Evolutionary conservation across 2,797 vertebrate species (phyloP).

Genomic region (Dendrocincla tyrannina): DNA sequence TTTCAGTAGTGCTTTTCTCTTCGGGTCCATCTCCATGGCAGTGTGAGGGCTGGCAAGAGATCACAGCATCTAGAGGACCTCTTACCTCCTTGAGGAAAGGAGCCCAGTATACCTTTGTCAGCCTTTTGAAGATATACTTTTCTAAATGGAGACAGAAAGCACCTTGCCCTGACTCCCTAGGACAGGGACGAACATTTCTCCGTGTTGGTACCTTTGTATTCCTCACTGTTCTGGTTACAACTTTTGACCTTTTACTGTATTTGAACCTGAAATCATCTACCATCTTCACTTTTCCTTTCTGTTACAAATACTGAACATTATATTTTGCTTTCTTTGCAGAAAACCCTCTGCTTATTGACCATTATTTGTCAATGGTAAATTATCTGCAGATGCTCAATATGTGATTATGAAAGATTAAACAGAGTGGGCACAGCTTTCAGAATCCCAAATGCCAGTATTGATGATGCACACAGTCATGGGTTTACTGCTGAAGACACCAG

Average conservation of each 20-base stretch:
- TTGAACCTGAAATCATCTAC: neutral
- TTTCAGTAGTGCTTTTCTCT: neutral
- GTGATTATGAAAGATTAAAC: conserved; percentile 57
- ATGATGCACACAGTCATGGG: conserved; percentile 7
- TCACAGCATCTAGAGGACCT: neutral
- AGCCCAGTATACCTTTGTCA: rapidly evolving
- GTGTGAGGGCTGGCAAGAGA: neutral
- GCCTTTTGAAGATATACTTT: neutral
- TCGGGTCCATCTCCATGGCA: neutral
- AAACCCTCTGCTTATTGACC: conserved; percentile 19
- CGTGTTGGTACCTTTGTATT: neutral
- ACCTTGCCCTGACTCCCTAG: neutral
- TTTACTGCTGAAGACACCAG: neutral
- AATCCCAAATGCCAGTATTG: conserved; percentile 59
- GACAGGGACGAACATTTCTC: neutral
- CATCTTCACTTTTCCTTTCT: neutral
- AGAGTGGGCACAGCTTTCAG: conserved; percentile 69
- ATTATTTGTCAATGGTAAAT: conserved; percentile 63
- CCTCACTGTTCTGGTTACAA: neutral
- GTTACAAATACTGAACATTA: neutral
- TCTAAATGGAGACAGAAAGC: neutral
- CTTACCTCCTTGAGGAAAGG: neutral
- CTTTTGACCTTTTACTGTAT: neutral
- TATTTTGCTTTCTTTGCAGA: neutral
- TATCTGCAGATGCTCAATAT: conserved; percentile 56